phyloP scores from a whole-genome alignment of 2,797 vertebrate species.

The Gallinago solitaria region DNA sequence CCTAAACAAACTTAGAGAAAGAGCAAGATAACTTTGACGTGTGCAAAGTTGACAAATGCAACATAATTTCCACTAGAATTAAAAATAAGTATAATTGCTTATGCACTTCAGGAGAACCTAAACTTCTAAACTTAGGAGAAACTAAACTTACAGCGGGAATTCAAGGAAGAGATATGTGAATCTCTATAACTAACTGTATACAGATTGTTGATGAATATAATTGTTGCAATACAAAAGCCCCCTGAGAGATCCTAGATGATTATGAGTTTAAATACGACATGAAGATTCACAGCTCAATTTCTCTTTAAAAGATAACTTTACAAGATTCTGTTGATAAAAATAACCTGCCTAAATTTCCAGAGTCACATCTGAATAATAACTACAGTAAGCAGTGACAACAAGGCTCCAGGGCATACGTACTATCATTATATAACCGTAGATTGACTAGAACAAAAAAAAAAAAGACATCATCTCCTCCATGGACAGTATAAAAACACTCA shows the following conservation, averaged over 20 bases:
- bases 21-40: not conserved
- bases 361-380: conserved; percentile 13
- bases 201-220: not conserved
- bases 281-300: not conserved
- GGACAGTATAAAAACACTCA: not conserved
- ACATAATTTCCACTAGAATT: not conserved
- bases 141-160: not conserved
- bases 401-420: not conserved
- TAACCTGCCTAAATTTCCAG: not conserved
- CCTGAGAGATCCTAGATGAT: not conserved
- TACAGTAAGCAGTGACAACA: conserved; percentile 13
- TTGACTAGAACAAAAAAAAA: not conserved
- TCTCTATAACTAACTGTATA: not conserved
- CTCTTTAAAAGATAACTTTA: conserved; percentile 13
- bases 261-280: not conserved
- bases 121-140: not conserved
- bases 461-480: not conserved
- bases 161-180: not conserved
- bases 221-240: not conserved
- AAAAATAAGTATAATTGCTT: not conserved
- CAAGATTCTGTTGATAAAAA: conserved; percentile 24
- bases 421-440: conserved; percentile 16
- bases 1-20: not conserved
- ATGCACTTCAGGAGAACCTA: not conserved
- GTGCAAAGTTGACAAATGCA: not conserved